phyloP scores from a whole-genome alignment of 2,888 invertebrate species.

The Proisotoma minuta region DNA sequence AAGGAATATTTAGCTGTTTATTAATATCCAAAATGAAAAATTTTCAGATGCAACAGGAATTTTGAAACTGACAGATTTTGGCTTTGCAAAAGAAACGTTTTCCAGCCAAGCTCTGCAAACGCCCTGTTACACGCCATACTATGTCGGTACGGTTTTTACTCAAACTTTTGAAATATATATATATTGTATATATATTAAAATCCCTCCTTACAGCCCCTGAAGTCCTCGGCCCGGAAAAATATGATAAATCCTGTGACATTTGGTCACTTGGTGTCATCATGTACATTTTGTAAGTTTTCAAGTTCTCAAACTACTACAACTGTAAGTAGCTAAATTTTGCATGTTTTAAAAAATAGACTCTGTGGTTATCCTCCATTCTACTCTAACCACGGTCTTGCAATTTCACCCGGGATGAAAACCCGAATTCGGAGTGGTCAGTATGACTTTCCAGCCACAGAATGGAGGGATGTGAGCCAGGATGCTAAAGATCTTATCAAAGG shows the following conservation, averaged over 20 bases:
- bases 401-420: conserved; percentile 99
- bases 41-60: conserved; percentile 63
- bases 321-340: background rate
- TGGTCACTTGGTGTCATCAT: conserved; percentile 99
- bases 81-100: conserved; percentile 93
- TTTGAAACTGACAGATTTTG: conserved; percentile 96
- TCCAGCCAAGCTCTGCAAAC: conserved; percentile 87
- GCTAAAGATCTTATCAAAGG: conserved; percentile 93
- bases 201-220: conserved; percentile 60
- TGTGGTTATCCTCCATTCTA: conserved; percentile 99
- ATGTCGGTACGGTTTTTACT: conserved; percentile 83
- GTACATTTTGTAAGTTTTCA: conserved; percentile 80
- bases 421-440: conserved; percentile 92
- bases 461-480: conserved; percentile 88
- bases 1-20: background rate
- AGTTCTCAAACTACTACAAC: background rate
- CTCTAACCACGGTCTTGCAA: conserved; percentile 93
- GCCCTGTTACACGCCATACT: conserved; percentile 98
- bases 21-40: conserved; percentile 36
- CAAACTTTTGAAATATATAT: too few species aligned
- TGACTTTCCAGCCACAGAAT: conserved; percentile 93
- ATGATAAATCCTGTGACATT: conserved; percentile 98
- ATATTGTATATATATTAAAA: background rate
- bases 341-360: conserved; percentile 55
- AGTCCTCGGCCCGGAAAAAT: conserved; percentile 93